phyloP scores from a whole-genome alignment of 1,140 invertebrate genomes.

The Drosophila elegans region DNA sequence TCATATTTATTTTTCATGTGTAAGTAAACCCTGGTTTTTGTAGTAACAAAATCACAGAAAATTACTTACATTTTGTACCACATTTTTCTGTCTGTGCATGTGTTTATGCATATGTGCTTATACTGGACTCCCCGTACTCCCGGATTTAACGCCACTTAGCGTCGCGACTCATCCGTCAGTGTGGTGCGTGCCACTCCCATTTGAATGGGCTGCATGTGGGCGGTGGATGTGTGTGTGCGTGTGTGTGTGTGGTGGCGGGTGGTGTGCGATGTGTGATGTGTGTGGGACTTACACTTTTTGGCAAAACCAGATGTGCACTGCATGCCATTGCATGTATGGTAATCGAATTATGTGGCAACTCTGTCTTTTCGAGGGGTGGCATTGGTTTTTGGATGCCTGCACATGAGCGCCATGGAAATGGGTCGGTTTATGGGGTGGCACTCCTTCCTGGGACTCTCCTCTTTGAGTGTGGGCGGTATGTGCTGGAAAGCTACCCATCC shows the following conservation, averaged over 20 bases:
- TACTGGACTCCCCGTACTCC: not conserved
- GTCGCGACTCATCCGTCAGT: conserved; percentile 22
- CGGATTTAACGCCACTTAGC: conserved; percentile 32
- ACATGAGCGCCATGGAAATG: conserved; percentile 6
- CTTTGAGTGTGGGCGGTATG: not conserved
- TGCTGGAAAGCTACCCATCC: not conserved
- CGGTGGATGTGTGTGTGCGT: not conserved
- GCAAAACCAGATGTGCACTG: conserved; percentile 36
- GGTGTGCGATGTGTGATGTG: not conserved
- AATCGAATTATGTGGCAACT: conserved; percentile 78
- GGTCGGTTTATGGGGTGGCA: not conserved
- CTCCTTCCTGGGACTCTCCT: not conserved
- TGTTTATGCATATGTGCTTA: not conserved
- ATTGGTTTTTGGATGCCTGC: not conserved
- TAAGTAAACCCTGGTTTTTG: too few relatives aligned
- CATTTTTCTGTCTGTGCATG: not conserved
- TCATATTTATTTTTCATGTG: too few relatives aligned
- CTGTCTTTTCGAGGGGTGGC: conserved; percentile 18
- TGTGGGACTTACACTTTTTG: conserved; percentile 24
- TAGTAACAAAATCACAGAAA: too few relatives aligned
- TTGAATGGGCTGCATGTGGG: not conserved
- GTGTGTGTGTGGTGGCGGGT: not conserved
- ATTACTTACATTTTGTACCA: not conserved
- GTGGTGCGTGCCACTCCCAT: conserved; percentile 1
- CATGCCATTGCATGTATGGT: conserved; percentile 62